Evolutionary conservation across 1,140 invertebrate species (phyloP).

Genomic region (Muscidifurax raptorellus): DNA sequence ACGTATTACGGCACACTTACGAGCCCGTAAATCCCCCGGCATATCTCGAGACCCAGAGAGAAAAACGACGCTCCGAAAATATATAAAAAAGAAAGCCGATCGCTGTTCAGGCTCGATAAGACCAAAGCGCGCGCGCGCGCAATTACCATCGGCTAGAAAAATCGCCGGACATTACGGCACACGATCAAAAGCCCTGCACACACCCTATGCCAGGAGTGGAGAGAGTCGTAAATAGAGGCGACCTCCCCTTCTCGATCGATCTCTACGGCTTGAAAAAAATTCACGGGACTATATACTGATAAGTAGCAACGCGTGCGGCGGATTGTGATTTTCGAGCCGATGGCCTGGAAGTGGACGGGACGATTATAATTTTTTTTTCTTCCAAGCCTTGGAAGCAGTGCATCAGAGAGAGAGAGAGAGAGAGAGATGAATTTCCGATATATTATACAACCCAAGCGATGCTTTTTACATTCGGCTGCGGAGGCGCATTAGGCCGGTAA

Average conservation of each 20-base stretch:
- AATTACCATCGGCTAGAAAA: background rate
- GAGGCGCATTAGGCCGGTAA: conserved; percentile 63
- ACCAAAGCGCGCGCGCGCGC: background rate
- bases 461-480: conserved; percentile 66
- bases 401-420: conserved; percentile 26
- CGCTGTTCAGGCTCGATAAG: background rate
- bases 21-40: too few species aligned
- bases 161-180: background rate
- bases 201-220: background rate
- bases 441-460: conserved; percentile 55
- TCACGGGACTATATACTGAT: background rate
- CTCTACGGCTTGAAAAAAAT: background rate
- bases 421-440: conserved; percentile 68
- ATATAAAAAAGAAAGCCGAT: background rate
- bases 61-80: background rate
- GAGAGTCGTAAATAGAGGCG: background rate
- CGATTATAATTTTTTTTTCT: background rate
- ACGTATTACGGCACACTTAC: too few species aligned
- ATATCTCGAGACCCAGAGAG: too few species aligned
- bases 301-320: background rate
- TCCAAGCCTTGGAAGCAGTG: background rate
- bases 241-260: too few species aligned
- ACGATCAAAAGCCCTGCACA: background rate
- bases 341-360: background rate
- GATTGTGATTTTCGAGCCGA: background rate